Conservation (phyloP, 2,888 invertebrate species). For the Caenorhabditis sp. region DNA sequence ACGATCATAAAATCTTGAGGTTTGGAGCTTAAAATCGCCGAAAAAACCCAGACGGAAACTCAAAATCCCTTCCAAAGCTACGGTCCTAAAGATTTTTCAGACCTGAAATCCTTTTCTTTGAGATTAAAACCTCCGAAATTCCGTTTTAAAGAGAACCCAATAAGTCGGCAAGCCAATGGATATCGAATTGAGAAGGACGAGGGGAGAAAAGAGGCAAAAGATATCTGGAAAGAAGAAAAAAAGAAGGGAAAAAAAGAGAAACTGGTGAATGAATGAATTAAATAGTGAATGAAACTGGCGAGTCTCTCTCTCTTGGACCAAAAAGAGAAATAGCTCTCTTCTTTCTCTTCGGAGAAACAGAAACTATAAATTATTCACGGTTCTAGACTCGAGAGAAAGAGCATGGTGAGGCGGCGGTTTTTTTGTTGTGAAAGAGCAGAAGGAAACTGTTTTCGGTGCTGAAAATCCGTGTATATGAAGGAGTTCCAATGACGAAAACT, state of each 20-base stretch:
- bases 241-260: not conserved
- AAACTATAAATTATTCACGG: slow-evolving; percentile 55
- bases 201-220: not conserved
- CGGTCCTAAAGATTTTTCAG: too few species aligned
- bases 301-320: not conserved
- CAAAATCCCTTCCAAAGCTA: too few species aligned
- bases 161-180: not conserved
- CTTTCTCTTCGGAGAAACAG: not conserved
- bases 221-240: not conserved
- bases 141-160: not conserved
- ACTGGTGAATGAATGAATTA: slow-evolving; percentile 55
- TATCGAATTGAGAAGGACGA: slow-evolving; percentile 12
- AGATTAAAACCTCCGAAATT: not conserved
- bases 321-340: not conserved
- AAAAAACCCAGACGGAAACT: not conserved
- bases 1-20: too few species aligned
- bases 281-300: slow-evolving; percentile 63
- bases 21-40: too few species aligned
- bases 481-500: not conserved
- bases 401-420: not conserved
- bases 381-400: not conserved
- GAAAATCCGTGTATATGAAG: not conserved
- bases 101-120: too few species aligned
- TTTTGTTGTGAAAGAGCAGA: not conserved
- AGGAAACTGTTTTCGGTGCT: not conserved